Evolutionary conservation across 2,797 vertebrate genomes (phyloP).

Genomic region (Molossus alvarezi): DNA sequence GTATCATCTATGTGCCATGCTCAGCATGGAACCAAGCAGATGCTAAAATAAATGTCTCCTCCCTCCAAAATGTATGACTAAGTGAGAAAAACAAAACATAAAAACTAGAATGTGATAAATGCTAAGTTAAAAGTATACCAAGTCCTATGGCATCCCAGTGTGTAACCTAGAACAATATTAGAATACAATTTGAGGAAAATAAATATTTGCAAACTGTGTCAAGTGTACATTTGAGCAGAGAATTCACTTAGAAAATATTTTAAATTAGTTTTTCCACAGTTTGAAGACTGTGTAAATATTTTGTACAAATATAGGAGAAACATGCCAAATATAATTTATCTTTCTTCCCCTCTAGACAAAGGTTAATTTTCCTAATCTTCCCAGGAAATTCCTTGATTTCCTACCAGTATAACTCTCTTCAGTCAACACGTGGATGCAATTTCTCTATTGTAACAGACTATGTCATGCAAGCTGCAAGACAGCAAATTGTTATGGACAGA

Average conservation of each 20-base stretch:
- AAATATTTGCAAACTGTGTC: slow-evolving; percentile 73
- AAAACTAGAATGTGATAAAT: slow-evolving; percentile 2
- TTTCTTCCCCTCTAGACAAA: slow-evolving; percentile 72
- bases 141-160: not conserved
- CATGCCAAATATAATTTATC: slow-evolving; percentile 71
- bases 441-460: slow-evolving; percentile 20
- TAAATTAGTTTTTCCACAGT: slow-evolving; percentile 69
- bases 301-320: slow-evolving; percentile 73
- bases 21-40: not conserved
- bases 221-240: slow-evolving; percentile 74
- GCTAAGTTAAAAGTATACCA: not conserved
- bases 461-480: not conserved
- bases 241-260: slow-evolving; percentile 77
- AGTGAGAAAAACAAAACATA: slow-evolving; percentile 26
- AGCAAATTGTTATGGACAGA: slow-evolving; percentile 66
- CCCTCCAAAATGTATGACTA: not conserved
- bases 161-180: slow-evolving; percentile 25
- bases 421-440: slow-evolving; percentile 47
- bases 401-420: slow-evolving; percentile 53
- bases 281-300: slow-evolving; percentile 77
- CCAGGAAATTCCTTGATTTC: slow-evolving; percentile 57
- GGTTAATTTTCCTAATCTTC: slow-evolving; percentile 80
- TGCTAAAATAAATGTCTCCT: not conserved
- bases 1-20: not conserved
- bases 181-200: slow-evolving; percentile 70